These are phyloP conservation scores for Calephelis virginiensis DNA, from an alignment of 1,140 invertebrate genomes.

Conservation along the genomic window DNA sequence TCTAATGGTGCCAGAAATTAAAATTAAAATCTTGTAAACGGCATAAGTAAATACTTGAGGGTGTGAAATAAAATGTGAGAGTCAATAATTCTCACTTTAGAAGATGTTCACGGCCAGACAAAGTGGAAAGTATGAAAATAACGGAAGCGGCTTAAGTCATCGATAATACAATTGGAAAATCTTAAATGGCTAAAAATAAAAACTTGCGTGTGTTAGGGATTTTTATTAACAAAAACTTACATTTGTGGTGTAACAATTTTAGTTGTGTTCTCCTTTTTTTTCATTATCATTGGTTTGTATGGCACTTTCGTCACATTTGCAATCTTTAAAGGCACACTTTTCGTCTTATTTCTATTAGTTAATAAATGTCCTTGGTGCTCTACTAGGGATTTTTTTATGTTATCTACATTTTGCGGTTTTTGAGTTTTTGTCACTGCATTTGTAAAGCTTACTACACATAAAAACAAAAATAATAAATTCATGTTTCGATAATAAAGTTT, in stretches of 20 bases:
- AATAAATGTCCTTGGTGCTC: conserved; percentile 49
- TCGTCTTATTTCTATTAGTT: conserved; percentile 48
- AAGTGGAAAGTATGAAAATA: too few species aligned
- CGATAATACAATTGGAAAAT: too few species aligned
- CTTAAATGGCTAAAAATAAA: too few species aligned
- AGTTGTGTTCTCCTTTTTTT: conserved; percentile 35
- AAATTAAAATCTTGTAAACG: too few species aligned
- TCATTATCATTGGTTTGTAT: conserved; percentile 30
- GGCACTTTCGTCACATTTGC: conserved; percentile 47
- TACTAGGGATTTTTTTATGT: conserved; percentile 50
- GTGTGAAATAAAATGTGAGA: too few species aligned
- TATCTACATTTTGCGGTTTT: conserved; percentile 35
- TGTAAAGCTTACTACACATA: conserved; percentile 11
- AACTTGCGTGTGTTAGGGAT: too few species aligned
- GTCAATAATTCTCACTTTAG: too few species aligned
- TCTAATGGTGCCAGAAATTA: too few species aligned
- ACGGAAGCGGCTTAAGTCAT: too few species aligned
- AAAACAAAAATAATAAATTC: conserved; percentile 17
- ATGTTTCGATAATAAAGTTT: conserved; percentile 1
- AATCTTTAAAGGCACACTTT: conserved; percentile 46
- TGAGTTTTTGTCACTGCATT: conserved; percentile 28
- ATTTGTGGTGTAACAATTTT: conserved; percentile 42
- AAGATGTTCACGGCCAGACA: too few species aligned
- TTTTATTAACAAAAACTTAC: conserved; percentile 38
- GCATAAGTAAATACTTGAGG: too few species aligned